phyloP scores from a whole-genome alignment of 2,888 invertebrate genomes.

The Gymnoscelis rufifasciata region DNA sequence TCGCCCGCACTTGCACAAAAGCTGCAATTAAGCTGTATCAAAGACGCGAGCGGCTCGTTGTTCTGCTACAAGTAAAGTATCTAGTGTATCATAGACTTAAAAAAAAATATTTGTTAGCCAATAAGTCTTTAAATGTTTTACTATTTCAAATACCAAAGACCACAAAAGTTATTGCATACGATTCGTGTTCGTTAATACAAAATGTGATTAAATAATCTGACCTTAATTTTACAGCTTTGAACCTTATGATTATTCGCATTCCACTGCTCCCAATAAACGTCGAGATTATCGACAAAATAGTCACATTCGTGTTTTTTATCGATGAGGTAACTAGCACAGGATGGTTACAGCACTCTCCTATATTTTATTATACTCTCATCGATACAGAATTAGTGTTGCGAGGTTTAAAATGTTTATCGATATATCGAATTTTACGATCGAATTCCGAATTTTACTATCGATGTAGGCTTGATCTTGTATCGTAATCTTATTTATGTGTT shows the following conservation, averaged over 20 bases:
- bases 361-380: constrained; percentile 15
- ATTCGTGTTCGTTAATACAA: no score
- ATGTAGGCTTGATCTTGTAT: constrained; percentile 21
- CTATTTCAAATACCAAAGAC: no score
- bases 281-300: constrained; percentile 1
- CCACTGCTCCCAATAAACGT: neutral
- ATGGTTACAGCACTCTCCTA: constrained; percentile 1
- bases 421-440: constrained; percentile 28
- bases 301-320: neutral
- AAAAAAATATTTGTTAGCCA: no score
- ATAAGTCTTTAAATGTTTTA: no score
- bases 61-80: no score
- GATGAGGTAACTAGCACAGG: neutral
- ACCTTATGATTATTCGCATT: neutral
- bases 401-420: constrained; percentile 17
- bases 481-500: constrained; percentile 28
- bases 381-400: constrained; percentile 23
- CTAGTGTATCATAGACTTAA: no score
- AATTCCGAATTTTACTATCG: constrained; percentile 31
- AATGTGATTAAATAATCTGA: neutral
- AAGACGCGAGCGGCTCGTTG: no score
- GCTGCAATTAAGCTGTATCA: no score
- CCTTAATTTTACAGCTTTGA: neutral
- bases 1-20: no score
- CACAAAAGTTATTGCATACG: no score